phyloP scores from a whole-genome alignment of 2,113 vertebrate species.

The Oncorhynchus masou region DNA sequence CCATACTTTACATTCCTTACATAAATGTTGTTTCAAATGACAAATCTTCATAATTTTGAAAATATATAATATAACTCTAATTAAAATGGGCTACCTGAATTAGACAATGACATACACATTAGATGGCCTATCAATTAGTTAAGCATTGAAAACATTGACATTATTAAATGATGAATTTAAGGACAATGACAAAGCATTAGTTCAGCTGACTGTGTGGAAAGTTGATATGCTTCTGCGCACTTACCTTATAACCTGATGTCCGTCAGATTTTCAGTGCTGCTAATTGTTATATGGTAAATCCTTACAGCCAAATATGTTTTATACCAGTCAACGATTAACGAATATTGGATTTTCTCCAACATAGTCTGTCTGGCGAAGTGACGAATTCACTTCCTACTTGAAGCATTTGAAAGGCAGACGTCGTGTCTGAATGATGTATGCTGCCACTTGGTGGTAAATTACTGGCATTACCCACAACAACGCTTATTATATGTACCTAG shows the following conservation, averaged over 20 bases:
- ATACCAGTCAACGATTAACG: too few species aligned
- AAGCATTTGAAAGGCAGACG: neutral
- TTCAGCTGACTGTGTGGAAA: neutral
- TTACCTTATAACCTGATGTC: neutral
- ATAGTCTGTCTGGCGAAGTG: neutral
- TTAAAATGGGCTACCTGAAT: too few species aligned
- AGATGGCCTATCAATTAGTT: too few species aligned
- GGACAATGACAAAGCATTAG: neutral
- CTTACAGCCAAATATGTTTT: too few species aligned
- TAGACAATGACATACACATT: too few species aligned
- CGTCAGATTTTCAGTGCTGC: neutral
- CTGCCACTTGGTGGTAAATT: neutral
- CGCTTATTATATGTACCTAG: too few species aligned
- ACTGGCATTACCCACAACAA: neutral
- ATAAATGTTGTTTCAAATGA: too few species aligned
- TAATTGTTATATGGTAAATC: neutral
- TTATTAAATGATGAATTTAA: neutral
- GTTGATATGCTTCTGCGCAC: neutral
- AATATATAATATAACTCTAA: too few species aligned
- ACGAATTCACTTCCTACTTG: slow-evolving; percentile 32
- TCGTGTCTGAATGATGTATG: neutral
- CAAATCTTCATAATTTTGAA: too few species aligned
- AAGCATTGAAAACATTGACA: too few species aligned
- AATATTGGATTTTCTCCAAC: neutral
- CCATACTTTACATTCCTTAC: too few species aligned